Conservation (phyloP, 1,140 invertebrate genomes). For the Heterodera schachtii region DNA sequence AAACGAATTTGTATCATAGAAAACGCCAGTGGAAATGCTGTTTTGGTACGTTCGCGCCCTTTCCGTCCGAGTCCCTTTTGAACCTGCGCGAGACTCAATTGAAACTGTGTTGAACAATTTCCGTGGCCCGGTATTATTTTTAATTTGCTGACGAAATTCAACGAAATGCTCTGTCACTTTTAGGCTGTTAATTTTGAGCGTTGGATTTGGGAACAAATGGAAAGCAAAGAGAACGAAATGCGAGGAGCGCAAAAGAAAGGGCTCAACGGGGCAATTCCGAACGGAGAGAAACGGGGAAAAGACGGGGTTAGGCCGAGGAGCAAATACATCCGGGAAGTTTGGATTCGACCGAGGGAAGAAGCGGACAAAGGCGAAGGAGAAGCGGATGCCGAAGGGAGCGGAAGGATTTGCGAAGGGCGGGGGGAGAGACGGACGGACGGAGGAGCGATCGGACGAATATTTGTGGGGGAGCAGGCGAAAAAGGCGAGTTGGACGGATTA, state of each 20-base stretch:
- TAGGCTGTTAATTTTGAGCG: conserved; percentile 15
- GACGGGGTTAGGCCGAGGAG: neutral
- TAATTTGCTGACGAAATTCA: too few species aligned
- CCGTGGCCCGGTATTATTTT: conserved; percentile 3
- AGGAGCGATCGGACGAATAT: conserved; percentile 1
- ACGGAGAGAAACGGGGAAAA: neutral
- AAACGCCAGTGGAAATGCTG: conserved; percentile 16
- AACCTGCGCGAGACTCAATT: conserved; percentile 14
- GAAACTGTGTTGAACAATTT: conserved; percentile 13
- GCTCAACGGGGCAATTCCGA: neutral
- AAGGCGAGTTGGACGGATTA: neutral
- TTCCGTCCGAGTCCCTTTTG: conserved; percentile 22
- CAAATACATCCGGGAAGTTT: conserved; percentile 23
- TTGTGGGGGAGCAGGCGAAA: conserved; percentile 5
- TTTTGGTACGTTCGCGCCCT: conserved; percentile 30
- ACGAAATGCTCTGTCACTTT: too few species aligned
- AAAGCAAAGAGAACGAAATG: conserved; percentile 9
- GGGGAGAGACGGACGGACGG: neutral
- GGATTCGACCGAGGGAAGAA: conserved; percentile 28
- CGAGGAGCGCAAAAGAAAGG: neutral
- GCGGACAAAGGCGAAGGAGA: neutral
- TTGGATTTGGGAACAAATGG: conserved; percentile 22
- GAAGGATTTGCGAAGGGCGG: neutral
- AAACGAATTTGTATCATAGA: conserved; percentile 12
- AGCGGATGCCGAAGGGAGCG: too few species aligned